Base-by-base conservation (phyloP, 2,113 vertebrate genomes). In the Catharus fuscescens region DNA sequence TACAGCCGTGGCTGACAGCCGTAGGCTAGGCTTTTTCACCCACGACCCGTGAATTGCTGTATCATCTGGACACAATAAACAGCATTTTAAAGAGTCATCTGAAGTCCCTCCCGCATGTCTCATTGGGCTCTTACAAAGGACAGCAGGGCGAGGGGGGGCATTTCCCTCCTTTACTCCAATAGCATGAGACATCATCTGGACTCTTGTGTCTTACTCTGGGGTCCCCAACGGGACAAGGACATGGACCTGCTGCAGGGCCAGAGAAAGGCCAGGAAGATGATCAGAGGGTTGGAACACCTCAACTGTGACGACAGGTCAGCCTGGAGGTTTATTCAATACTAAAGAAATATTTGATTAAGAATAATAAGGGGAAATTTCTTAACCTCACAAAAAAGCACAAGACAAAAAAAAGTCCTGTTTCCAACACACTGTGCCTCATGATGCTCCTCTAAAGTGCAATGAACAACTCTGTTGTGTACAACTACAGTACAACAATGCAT, bases 121-220 rank as follows among this genome's bases (percentile, higher is more conserved):
- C 47, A 23, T 24, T 24, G 12, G 11, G 47, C 6, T 48, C 47
- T 48, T 48, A 48, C 21, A 48, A 48, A 15, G 2, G 29, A 9
- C 38, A 67, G 53, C 24, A 60, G 24, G 28, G 29, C 0, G 0
- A 67, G n/a, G 7, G 11, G 11, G 10, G 20, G 5, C 19, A 74
- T 53, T 74, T 2, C 14, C 7, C 24, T 67, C 28, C 45, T 60
- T n/a, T 47, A 18, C 29, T 74, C n/a, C 24, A 38, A 23, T 57
- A 12, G 25, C 20, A 44, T n/a, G 52, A 66, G 26, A 66, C 23
- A 42, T 17, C 26, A 50, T 7, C 29, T 15, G 24, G 19, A 47
- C 45, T 60, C 2, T 6, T 40, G 45, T 19, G 4, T 18, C 45
- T 29, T 47, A 14, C 24, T 31, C 40, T 47, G 47, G 8, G 11